phyloP scores from a whole-genome alignment of 1,140 invertebrate species.

The Elymnias hypermnestra region DNA sequence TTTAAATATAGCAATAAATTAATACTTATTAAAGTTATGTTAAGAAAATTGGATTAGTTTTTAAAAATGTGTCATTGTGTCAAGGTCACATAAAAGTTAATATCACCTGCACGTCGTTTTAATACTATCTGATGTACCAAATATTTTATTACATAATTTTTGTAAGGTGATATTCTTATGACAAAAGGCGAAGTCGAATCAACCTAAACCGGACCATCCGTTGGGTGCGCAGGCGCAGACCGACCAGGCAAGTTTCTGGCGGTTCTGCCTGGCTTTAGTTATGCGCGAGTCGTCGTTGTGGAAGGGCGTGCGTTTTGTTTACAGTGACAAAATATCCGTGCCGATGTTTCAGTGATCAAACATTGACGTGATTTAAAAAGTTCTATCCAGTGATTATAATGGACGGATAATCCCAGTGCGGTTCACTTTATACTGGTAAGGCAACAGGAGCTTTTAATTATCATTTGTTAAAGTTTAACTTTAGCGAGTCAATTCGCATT shows the following conservation, averaged over 20 bases:
- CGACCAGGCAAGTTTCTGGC: constrained; percentile 43
- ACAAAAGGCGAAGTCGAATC: constrained; percentile 60
- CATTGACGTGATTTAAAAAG: constrained; percentile 36
- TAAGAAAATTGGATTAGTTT: too few species aligned
- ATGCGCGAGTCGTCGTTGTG: constrained; percentile 39
- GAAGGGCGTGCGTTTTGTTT: constrained; percentile 27
- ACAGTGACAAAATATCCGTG: constrained; percentile 33
- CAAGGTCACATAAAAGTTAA: too few species aligned
- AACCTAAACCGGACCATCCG: constrained; percentile 59
- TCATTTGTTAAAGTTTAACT: constrained; percentile 42
- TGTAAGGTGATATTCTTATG: constrained; percentile 51
- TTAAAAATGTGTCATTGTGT: too few species aligned
- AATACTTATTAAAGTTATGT: too few species aligned
- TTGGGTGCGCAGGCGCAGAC: constrained; percentile 47
- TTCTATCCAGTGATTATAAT: constrained; percentile 33
- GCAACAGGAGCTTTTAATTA: constrained; percentile 9
- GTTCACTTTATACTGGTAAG: constrained; percentile 9
- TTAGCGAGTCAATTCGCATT: constrained; percentile 50
- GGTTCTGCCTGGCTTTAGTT: constrained; percentile 31
- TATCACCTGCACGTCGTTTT: too few species aligned
- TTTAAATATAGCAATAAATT: too few species aligned
- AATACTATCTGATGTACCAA: neutral
- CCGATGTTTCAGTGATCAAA: constrained; percentile 48
- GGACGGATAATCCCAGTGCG: constrained; percentile 29
- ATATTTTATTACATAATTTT: constrained; percentile 47